Percentiles rank a stretch among this genome's conserved stretches.
phyloP scores from a whole-genome alignment of 2,888 invertebrate species.

The Hermaeophaga mercurialis region DNA sequence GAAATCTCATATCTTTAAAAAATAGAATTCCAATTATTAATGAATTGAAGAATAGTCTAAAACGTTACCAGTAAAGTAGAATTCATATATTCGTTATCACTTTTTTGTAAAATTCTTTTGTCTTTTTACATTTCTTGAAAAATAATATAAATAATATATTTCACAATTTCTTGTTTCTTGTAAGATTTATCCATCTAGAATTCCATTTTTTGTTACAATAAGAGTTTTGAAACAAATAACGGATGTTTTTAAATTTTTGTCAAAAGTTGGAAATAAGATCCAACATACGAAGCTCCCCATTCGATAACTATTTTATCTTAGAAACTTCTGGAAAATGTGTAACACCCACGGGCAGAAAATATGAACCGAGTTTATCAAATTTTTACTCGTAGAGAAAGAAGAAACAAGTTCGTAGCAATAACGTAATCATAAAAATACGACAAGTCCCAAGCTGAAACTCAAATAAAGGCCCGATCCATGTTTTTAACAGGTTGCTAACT shows the following conservation, averaged over 20 bases:
- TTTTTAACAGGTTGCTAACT: slow-evolving; percentile 35
- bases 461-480: slow-evolving; percentile 24
- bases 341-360: background rate
- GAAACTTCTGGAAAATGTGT: slow-evolving; percentile 5
- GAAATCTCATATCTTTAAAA: no score
- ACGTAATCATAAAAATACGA: slow-evolving; percentile 28
- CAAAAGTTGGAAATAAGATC: background rate
- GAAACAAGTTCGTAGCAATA: slow-evolving; percentile 17
- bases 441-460: slow-evolving; percentile 12
- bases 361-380: slow-evolving; percentile 11
- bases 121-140: no score
- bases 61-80: no score
- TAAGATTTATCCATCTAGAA: no score
- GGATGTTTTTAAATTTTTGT: background rate
- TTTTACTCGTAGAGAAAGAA: slow-evolving; percentile 8
- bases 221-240: no score
- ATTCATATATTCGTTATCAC: no score
- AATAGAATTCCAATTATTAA: no score
- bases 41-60: no score
- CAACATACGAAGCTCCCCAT: background rate
- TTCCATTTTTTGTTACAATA: no score
- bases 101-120: no score
- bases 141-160: no score
- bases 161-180: no score
- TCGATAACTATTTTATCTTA: slow-evolving; percentile 7